phyloP scores from a whole-genome alignment of 2,888 invertebrate species.

The Chloroclystis v-ata region DNA sequence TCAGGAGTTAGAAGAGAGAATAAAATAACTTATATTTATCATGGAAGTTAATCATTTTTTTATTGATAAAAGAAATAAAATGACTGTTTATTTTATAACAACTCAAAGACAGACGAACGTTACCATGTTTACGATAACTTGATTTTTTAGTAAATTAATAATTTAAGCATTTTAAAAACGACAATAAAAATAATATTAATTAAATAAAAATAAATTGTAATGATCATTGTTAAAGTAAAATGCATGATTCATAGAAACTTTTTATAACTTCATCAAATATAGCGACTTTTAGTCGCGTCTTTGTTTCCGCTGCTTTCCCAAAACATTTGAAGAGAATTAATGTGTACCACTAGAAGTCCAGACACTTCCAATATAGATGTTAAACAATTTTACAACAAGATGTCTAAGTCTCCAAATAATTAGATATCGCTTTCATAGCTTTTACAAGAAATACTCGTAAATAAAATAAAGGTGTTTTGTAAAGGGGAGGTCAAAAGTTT shows the following conservation, averaged over 20 bases:
- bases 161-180: no score
- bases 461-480: background rate
- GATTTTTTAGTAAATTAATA: no score
- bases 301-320: background rate
- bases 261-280: background rate
- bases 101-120: no score
- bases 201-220: background rate
- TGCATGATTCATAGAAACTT: background rate
- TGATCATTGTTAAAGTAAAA: background rate
- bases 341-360: constrained; percentile 30
- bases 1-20: no score
- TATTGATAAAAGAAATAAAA: no score
- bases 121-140: no score
- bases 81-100: no score
- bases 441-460: constrained; percentile 1
- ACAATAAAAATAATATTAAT: no score
- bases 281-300: constrained; percentile 13
- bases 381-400: constrained; percentile 28
- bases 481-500: constrained; percentile 1
- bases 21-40: no score
- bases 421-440: constrained; percentile 16
- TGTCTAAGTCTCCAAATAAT: constrained; percentile 15
- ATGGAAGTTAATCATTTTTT: no score
- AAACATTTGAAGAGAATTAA: constrained; percentile 24
- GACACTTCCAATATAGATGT: constrained; percentile 36